Evolutionary conservation across 2,113 vertebrate genomes (phyloP), one percentile per base, ranked within the genome.

Genomic region (Campylorhamphus procurvoides): DNA sequence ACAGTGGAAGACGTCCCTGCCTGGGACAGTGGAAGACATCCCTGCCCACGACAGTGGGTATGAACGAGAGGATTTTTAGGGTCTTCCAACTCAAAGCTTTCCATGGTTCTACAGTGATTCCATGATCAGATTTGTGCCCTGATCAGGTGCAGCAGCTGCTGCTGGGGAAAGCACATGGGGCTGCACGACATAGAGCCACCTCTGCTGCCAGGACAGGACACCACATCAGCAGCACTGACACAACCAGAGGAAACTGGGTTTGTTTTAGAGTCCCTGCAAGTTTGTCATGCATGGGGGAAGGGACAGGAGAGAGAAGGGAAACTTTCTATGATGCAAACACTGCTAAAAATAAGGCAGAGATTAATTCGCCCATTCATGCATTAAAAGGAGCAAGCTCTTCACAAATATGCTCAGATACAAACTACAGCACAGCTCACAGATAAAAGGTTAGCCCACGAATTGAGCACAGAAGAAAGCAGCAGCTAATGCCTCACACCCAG

Each of bases 271-370:
- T n/a, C 0, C 9, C 74, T 60, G 53, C 37, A 23, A 42, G 24
- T 18, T 53, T 40, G 53, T 55, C 16, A 59, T 25, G n/a, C 1
- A 0, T 8, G 1, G n/a, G 9, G 79, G n/a, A 35, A 7, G 73
- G 18, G 19, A 3, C 0, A 6, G 69, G 63, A 68, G 62, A 71
- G 71, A 93, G 72, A 93, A 67, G 44, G 77, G 87, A 74, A 94
- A 91, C 44, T 89, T 84, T 77, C 39, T 81, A 6, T 59, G 87
- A 78, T 87, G 89, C 47, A 87, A 59, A 66, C 19, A 1, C 37
- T 37, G 27, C 77, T 77, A 89, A 89, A 96, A 96, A 93, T 94
- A 96, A 80, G 9, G 14, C 1, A 8, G 52, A 71, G 42, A 33
- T 59, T 49, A 58, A 84, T 78, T 50, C 47, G 23, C 29, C 66